phyloP scores from a whole-genome alignment of 2,888 invertebrate species.

The Cantharis flavilabris region DNA sequence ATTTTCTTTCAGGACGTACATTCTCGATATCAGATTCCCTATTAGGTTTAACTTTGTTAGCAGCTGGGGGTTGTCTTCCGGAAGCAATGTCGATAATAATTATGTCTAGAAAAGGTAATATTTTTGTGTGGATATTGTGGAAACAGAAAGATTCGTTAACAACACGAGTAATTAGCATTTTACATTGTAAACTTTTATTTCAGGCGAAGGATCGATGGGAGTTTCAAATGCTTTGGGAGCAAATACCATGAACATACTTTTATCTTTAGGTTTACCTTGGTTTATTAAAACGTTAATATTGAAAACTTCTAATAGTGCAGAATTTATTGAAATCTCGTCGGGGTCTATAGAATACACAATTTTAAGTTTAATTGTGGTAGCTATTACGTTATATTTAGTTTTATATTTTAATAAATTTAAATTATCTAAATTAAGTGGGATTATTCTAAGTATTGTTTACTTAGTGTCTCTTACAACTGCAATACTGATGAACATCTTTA shows the following conservation, averaged over 20 bases:
- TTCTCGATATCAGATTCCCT: constrained; percentile 83
- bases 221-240: constrained; percentile 87
- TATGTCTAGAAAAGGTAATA: constrained; percentile 79
- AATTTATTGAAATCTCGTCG: constrained; percentile 72
- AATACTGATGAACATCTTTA: constrained; percentile 73
- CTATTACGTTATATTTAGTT: constrained; percentile 69
- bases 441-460: constrained; percentile 69
- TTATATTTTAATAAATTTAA: constrained; percentile 72
- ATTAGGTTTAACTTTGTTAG: constrained; percentile 89
- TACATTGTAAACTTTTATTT: not conserved
- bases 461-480: constrained; percentile 73
- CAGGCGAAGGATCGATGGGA: constrained; percentile 84
- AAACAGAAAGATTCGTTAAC: not conserved
- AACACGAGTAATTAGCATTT: not conserved
- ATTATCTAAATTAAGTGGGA: constrained; percentile 71
- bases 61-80: constrained; percentile 89
- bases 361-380: constrained; percentile 75
- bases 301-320: constrained; percentile 51
- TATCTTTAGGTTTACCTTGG: constrained; percentile 86
- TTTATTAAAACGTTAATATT: constrained; percentile 72
- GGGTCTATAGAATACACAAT: constrained; percentile 83
- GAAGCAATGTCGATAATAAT: constrained; percentile 83
- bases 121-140: not conserved
- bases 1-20: constrained; percentile 64
- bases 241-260: constrained; percentile 81